A percentile compares a stretch with the other conserved stretches of the same genome.
These are phyloP conservation scores for Biston stratarius DNA, from an alignment of 2,888 invertebrate species.

Conservation along the genomic window DNA sequence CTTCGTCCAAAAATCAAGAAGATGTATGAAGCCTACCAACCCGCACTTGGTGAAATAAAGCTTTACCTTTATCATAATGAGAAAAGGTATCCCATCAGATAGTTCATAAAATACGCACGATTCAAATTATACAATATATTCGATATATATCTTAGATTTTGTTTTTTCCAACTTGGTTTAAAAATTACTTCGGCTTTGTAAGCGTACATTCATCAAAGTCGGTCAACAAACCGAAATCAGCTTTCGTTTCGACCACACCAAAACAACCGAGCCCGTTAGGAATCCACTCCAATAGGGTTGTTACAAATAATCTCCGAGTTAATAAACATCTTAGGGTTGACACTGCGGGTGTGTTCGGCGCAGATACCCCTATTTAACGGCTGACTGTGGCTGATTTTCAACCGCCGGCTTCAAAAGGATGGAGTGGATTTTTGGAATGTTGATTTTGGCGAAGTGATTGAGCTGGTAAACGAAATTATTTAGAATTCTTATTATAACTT, in stretches of 20 bases:
- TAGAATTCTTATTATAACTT: too few species aligned
- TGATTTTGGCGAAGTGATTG: not conserved
- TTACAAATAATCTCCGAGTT: slow-evolving; percentile 37
- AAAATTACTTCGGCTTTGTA: too few species aligned
- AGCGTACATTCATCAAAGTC: not conserved
- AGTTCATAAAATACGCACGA: too few species aligned
- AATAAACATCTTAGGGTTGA: slow-evolving; percentile 39
- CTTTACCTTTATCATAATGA: too few species aligned
- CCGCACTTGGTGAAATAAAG: too few species aligned
- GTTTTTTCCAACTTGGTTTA: too few species aligned
- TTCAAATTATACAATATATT: too few species aligned
- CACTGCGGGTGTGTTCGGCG: slow-evolving; percentile 31
- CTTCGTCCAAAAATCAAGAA: too few species aligned
- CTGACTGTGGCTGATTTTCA: slow-evolving; percentile 31
- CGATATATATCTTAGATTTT: too few species aligned
- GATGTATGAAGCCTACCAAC: too few species aligned
- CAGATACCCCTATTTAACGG: slow-evolving; percentile 35
- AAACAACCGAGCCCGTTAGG: slow-evolving; percentile 23
- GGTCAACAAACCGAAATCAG: slow-evolving; percentile 13
- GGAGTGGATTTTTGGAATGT: slow-evolving; percentile 26
- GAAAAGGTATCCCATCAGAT: too few species aligned
- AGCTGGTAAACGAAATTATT: not conserved
- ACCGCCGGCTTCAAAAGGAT: slow-evolving; percentile 14
- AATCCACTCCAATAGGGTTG: slow-evolving; percentile 30
- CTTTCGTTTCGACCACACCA: slow-evolving; percentile 12